Conservation (phyloP, 2,888 invertebrate genomes). For the Megastigmus dorsalis region DNA sequence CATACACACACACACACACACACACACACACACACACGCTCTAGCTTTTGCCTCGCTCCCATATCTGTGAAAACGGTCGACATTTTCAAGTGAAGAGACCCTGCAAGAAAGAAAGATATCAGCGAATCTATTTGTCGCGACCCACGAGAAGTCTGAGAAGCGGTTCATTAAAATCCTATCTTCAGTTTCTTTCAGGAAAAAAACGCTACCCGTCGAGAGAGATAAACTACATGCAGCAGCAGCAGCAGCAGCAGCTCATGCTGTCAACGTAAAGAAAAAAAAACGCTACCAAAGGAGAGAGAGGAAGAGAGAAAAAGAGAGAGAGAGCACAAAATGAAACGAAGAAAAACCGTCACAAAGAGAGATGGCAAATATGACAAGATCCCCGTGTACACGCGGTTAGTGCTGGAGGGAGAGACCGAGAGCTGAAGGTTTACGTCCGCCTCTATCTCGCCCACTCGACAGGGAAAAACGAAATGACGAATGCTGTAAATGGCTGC, state of each 20-base stretch:
- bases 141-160: constrained; percentile 60
- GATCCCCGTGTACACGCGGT: constrained; percentile 45
- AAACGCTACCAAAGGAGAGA: too few relatives aligned
- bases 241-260: constrained; percentile 30
- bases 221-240: not conserved
- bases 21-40: not conserved
- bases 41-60: not conserved
- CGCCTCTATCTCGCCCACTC: constrained; percentile 11
- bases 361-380: constrained; percentile 72
- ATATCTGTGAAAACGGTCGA: constrained; percentile 17
- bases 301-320: constrained; percentile 61
- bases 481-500: constrained; percentile 57
- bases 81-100: constrained; percentile 30
- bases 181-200: constrained; percentile 66
- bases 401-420: not conserved
- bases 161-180: constrained; percentile 70
- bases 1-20: not conserved
- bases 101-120: constrained; percentile 62
- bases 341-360: constrained; percentile 63
- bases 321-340: constrained; percentile 58
- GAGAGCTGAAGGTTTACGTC: constrained; percentile 5
- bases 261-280: constrained; percentile 57
- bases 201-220: not conserved
- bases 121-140: constrained; percentile 70
- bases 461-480: constrained; percentile 63